Evolutionary conservation across 2,888 invertebrate genomes (phyloP).

Genomic region (Apeira syringaria): DNA sequence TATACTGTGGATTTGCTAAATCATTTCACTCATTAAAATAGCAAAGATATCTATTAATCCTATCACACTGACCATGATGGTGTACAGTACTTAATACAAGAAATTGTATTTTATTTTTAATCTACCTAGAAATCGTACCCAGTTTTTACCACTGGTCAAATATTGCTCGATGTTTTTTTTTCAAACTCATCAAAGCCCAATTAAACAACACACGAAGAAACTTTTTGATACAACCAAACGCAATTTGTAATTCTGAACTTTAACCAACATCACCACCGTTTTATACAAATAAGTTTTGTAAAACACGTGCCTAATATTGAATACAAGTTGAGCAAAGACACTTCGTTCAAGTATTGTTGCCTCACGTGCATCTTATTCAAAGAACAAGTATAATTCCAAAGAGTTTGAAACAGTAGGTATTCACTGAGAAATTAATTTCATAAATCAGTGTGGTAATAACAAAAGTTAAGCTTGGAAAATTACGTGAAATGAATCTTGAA

Average conservation of each 20-base stretch:
- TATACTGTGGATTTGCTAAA: no score
- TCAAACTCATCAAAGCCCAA: conserved; percentile 36
- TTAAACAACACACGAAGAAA: conserved; percentile 38
- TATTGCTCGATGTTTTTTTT: no score
- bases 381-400: conserved; percentile 68
- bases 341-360: conserved; percentile 61
- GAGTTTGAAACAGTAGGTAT: conserved; percentile 59
- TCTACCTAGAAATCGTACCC: no score
- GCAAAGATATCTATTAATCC: no score
- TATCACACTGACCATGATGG: no score
- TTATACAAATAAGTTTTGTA: conserved; percentile 50
- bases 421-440: conserved; percentile 65
- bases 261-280: conserved; percentile 46
- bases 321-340: conserved; percentile 76
- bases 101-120: no score
- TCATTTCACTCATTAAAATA: no score
- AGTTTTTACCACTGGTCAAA: no score
- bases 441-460: conserved; percentile 29
- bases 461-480: conserved; percentile 43
- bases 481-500: conserved; percentile 13
- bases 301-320: conserved; percentile 76
- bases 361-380: conserved; percentile 64
- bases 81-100: no score
- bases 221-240: conserved; percentile 60
- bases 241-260: conserved; percentile 66